These are phyloP conservation scores for Sciurus carolinensis DNA, from an alignment of 2,797 vertebrate genomes.

Conservation along the genomic window DNA sequence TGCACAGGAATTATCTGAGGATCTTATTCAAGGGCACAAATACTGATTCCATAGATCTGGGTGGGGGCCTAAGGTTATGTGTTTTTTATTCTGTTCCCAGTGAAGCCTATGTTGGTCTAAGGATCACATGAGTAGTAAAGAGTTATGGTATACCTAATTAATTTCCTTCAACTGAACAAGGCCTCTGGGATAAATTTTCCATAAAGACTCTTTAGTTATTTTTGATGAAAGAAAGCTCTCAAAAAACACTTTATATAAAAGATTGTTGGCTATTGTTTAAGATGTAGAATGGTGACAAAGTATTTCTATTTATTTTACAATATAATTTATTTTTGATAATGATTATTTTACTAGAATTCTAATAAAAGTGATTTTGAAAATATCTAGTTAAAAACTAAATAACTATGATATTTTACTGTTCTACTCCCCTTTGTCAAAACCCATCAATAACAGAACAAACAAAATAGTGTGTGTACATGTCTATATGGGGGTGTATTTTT, in stretches of 20 bases:
- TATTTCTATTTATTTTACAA: conserved; percentile 16
- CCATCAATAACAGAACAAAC: not conserved
- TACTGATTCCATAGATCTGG: not conserved
- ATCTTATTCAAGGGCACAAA: not conserved
- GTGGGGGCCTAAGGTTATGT: not conserved
- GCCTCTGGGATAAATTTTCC: not conserved
- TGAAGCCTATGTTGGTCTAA: not conserved
- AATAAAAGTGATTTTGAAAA: not conserved
- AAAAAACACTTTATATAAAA: not conserved
- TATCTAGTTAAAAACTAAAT: conserved; percentile 17
- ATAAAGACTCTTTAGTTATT: not conserved
- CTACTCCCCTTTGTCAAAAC: not conserved
- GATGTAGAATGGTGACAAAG: not conserved
- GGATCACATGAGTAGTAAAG: not conserved
- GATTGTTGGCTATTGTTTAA: not conserved
- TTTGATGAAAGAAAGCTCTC: not conserved
- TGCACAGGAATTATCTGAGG: not conserved
- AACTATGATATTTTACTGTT: not conserved
- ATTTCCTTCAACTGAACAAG: conserved; percentile 35
- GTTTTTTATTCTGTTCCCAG: not conserved
- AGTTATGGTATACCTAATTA: not conserved
- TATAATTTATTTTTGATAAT: not conserved
- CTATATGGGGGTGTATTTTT: not conserved
- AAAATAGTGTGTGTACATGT: not conserved
- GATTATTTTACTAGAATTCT: conserved; percentile 15